Evolutionary conservation across 2,888 invertebrate species (phyloP), one percentile per base, ranked within the genome.

Genomic region (Spisula solida): DNA sequence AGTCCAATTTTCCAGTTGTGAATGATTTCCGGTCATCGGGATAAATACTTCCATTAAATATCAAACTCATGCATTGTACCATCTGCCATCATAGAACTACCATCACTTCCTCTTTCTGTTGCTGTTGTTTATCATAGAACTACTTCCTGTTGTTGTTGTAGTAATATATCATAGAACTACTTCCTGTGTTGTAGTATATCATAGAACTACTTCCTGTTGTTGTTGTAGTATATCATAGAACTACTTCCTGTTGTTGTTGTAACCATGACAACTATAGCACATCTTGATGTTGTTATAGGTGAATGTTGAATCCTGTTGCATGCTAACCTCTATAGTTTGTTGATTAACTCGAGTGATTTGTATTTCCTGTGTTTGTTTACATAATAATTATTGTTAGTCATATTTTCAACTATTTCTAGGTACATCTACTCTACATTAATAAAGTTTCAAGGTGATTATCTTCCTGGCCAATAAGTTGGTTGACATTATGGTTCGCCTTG

Each of bases 111-210:
- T 66, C 25, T 56, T 14, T 20, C 56, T 56, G 56, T 56, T 56
- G 56, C 25, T 25, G 25, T 66, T 66, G 60, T n/a, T n/a, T 41
- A 66, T 66, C 60, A n/a, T 66, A 66, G 60, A 66, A 66, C n/a
- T 25, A 66, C 60, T 66, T 66, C 60, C 60, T 66, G 60, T 56
- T 14, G 18, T n/a, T 56, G 56, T 56, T 20, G 56, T 51, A 51
- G 51, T n/a, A n/a, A n/a, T 51, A 41, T 41, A 66, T 66, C 60
- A n/a, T 66, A 66, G 60, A 66, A 66, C n/a, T 25, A 66, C 60
- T 66, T 66, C 60, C 60, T 66, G 60, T 66, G n/a, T 66, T 51
- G 51, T 51, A 51, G 51, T 51, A 41, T 41, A 66, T 66, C 60
- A n/a, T 66, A 66, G 60, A 66, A 66, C n/a, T 25, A 66, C 60